Conservation (phyloP, 2,797 vertebrate genomes). For the Oreortyx pictus region DNA sequence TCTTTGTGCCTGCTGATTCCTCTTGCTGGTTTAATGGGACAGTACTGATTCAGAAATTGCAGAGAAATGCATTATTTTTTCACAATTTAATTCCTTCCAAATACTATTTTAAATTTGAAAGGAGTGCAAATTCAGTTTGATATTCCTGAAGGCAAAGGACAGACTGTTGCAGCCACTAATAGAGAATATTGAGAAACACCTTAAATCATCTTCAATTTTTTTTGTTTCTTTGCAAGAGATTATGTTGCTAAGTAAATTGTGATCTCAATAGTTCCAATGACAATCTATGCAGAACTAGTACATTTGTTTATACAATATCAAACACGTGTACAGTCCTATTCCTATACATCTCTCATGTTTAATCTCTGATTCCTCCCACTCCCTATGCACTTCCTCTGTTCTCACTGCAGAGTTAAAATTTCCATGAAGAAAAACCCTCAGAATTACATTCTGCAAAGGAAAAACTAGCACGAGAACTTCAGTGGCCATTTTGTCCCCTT, state of each 20-base stretch:
- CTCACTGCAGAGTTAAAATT: not conserved
- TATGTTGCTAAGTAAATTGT: not conserved
- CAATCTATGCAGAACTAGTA: not conserved
- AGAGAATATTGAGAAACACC: not conserved
- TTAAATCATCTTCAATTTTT: not conserved
- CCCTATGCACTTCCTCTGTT: not conserved
- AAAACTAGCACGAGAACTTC: not conserved
- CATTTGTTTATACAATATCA: not conserved
- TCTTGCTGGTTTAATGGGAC: constrained; percentile 7
- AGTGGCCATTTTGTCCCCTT: not conserved
- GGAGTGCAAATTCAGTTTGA: not conserved
- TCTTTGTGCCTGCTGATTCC: not conserved
- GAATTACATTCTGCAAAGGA: not conserved
- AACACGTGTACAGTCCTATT: no score
- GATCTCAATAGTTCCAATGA: not conserved
- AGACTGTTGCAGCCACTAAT: not conserved
- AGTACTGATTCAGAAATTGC: not conserved
- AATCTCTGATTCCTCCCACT: not conserved
- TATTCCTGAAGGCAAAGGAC: not conserved
- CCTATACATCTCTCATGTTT: no score
- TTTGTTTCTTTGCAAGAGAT: not conserved
- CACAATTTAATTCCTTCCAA: not conserved
- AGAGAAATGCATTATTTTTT: not conserved
- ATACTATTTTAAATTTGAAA: not conserved
- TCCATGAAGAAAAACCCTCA: not conserved